A percentile compares a stretch with the other conserved stretches of the same genome.
Evolutionary conservation across 2,797 vertebrate genomes (phyloP).

Genomic region (Siniperca scherzeri): DNA sequence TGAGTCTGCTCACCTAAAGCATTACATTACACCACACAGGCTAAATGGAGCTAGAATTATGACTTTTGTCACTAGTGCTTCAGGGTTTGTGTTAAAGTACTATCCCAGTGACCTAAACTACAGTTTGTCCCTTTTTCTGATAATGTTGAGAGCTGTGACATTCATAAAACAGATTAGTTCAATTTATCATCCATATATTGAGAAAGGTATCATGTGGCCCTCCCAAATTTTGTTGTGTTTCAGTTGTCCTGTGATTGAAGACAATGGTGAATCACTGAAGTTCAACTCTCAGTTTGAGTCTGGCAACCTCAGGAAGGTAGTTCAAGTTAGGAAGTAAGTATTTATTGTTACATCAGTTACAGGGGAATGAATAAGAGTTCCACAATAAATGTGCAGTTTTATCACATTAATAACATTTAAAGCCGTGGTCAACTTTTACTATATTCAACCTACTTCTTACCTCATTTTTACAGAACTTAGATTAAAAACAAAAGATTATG

Average conservation of each 20-base stretch:
- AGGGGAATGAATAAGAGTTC: not conserved
- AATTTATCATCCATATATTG: slow-evolving; percentile 7
- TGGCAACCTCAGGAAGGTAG: slow-evolving; percentile 96
- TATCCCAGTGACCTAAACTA: not conserved
- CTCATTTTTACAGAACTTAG: not conserved
- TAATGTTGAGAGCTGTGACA: slow-evolving; percentile 6
- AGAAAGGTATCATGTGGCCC: not conserved
- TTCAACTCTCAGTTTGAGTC: slow-evolving; percentile 99
- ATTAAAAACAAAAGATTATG: not conserved
- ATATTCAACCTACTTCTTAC: not conserved
- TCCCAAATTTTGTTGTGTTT: slow-evolving; percentile 56
- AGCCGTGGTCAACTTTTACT: not conserved
- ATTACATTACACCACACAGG: not conserved
- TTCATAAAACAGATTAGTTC: slow-evolving; percentile 5
- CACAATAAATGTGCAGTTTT: not conserved
- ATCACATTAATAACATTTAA: not conserved
- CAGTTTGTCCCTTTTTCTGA: not conserved
- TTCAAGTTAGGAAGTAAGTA: slow-evolving; percentile 97
- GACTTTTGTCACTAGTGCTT: not conserved
- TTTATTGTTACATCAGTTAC: not conserved
- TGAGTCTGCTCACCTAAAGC: not conserved
- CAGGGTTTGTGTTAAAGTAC: not conserved
- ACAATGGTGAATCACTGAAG: slow-evolving; percentile 92
- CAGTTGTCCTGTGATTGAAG: slow-evolving; percentile 90
- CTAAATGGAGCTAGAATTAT: not conserved